Conservation (phyloP, 2,113 vertebrate genomes). For the Podilymbus podiceps region DNA sequence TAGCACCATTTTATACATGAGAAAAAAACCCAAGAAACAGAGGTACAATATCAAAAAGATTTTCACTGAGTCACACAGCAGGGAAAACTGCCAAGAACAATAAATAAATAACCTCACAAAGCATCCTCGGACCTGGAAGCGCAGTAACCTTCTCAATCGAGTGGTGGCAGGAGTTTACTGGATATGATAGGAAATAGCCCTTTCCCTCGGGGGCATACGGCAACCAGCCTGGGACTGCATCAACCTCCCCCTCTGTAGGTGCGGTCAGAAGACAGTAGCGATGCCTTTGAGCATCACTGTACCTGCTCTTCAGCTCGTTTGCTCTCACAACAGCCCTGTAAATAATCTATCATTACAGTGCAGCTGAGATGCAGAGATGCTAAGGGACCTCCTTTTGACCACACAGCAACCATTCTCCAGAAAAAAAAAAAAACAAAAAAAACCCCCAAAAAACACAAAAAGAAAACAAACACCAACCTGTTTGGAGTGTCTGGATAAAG, state of each 20-base stretch:
- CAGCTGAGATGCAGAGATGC: background rate
- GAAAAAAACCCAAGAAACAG: background rate
- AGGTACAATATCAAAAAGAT: background rate
- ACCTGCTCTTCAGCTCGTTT: too few species aligned
- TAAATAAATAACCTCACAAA: background rate
- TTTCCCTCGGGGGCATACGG: fast-evolving
- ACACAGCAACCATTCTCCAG: background rate
- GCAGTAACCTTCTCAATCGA: background rate
- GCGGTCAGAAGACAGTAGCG: background rate
- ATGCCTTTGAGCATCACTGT: background rate
- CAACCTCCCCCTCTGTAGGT: background rate
- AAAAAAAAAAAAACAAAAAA: background rate
- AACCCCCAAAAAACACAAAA: too few species aligned
- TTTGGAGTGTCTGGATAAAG: background rate
- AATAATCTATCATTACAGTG: background rate
- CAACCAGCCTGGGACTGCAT: background rate
- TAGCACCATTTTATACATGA: background rate
- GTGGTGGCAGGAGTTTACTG: background rate
- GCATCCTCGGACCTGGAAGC: background rate
- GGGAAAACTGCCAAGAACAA: background rate
- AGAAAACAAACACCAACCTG: too few species aligned
- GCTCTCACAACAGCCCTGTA: background rate
- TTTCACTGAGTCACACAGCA: background rate
- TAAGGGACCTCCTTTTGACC: background rate
- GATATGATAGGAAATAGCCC: background rate